These are phyloP conservation scores for Lindbergichthys nudifrons DNA, from an alignment of 2,797 vertebrate species.

Conservation along the genomic window DNA sequence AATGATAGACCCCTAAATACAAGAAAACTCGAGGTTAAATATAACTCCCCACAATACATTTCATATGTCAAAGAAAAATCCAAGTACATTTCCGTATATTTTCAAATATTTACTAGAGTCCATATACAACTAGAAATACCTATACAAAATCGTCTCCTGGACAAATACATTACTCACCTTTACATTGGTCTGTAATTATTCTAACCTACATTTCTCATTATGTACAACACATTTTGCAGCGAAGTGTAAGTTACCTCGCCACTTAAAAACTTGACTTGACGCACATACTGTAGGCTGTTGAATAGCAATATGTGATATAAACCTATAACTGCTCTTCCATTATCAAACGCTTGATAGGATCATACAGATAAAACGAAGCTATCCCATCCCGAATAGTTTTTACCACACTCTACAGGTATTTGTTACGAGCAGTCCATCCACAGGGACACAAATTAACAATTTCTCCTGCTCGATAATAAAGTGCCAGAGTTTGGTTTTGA, in stretches of 20 bases:
- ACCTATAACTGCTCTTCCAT: slow-evolving; percentile 59
- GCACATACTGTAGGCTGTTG: slow-evolving; percentile 63
- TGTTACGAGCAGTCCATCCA: slow-evolving; percentile 66
- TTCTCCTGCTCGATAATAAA: slow-evolving; percentile 84
- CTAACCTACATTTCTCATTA: slow-evolving; percentile 91
- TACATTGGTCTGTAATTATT: slow-evolving; percentile 88
- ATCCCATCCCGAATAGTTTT: slow-evolving; percentile 24
- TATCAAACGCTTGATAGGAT: slow-evolving; percentile 60
- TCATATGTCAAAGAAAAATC: slow-evolving; percentile 88
- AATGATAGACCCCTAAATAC: slow-evolving; percentile 89
- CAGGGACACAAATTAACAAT: slow-evolving; percentile 50
- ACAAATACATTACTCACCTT: slow-evolving; percentile 94
- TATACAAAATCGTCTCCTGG: slow-evolving; percentile 98
- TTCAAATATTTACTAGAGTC: slow-evolving; percentile 98
- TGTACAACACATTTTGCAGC: slow-evolving; percentile 87
- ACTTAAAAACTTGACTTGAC: slow-evolving; percentile 71
- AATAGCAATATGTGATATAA: slow-evolving; percentile 70
- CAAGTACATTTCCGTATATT: slow-evolving; percentile 96
- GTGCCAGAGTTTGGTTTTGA: slow-evolving; percentile 88
- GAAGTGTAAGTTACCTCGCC: slow-evolving; percentile 67
- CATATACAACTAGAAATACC: slow-evolving; percentile 99
- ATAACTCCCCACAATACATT: slow-evolving; percentile 90
- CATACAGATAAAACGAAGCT: slow-evolving; percentile 56
- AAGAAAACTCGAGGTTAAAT: slow-evolving; percentile 91
- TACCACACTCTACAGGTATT: slow-evolving; percentile 66